These are phyloP conservation scores for Diplodus puntazzo DNA, from an alignment of 2,797 vertebrate species.

Conservation along the genomic window DNA sequence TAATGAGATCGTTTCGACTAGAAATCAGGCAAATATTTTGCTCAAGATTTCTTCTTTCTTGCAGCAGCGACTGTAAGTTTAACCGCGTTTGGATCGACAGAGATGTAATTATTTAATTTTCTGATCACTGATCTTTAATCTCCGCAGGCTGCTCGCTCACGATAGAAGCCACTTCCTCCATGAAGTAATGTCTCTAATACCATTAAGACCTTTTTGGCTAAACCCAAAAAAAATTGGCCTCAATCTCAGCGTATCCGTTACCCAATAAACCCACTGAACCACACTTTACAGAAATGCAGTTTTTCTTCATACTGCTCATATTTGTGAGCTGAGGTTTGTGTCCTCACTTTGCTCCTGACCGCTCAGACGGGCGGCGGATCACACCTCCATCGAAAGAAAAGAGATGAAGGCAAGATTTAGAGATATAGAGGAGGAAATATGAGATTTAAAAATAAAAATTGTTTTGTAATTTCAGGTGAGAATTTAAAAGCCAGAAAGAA, in stretches of 20 bases:
- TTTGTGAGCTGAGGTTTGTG: slow-evolving; percentile 72
- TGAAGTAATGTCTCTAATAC: slow-evolving; percentile 81
- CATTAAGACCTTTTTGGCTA: slow-evolving; percentile 68
- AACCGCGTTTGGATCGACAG: slow-evolving; percentile 20
- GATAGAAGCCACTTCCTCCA: slow-evolving; percentile 65
- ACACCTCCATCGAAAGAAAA: slow-evolving; percentile 57
- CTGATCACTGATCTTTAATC: slow-evolving; percentile 64
- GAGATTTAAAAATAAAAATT: neutral
- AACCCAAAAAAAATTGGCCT: slow-evolving; percentile 58
- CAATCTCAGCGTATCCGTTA: slow-evolving; percentile 68
- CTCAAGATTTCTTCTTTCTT: no score
- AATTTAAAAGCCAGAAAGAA: slow-evolving; percentile 5
- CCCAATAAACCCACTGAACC: slow-evolving; percentile 76
- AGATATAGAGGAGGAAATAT: slow-evolving; percentile 12
- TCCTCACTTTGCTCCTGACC: slow-evolving; percentile 74
- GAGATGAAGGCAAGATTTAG: neutral
- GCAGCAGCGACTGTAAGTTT: slow-evolving; percentile 15
- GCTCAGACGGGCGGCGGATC: slow-evolving; percentile 44
- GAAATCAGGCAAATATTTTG: no score
- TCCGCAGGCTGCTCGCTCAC: slow-evolving; percentile 42
- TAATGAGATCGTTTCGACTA: no score
- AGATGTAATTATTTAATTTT: slow-evolving; percentile 63
- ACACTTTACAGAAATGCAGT: slow-evolving; percentile 60
- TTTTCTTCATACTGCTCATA: slow-evolving; percentile 66
- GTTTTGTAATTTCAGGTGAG: slow-evolving; percentile 1